Base-by-base conservation (phyloP, 23 tunicate genomes). In the Halocynthia aurantium region DNA sequence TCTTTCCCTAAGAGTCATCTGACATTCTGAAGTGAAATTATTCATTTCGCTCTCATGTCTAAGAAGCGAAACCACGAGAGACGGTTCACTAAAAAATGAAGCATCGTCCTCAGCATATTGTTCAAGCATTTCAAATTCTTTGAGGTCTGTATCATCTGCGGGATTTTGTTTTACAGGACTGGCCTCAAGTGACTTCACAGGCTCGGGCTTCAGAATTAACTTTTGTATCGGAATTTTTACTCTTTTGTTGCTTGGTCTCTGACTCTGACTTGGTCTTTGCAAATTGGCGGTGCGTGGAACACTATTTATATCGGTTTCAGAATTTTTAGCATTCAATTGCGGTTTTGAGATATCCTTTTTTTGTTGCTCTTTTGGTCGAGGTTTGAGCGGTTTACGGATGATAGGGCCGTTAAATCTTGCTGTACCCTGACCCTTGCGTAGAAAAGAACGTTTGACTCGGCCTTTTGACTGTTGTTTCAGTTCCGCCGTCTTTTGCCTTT, bases 361-460 rank as follows among this genome's bases (percentile, higher is more conserved):
- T 31, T 31, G 44, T 31, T 31, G 44, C 44, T 31, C 44, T 31
- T 31, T 31, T 31, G 44, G 44, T 31, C 44, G 44, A 0, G 44
- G 44, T 31, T 31, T 31, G 4, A 31, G 44, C 44, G 44, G 44
- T 64, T 77, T 68, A n/a, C 70, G 52, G 49, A 70, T 78, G 6
- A 92, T 92, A 22, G 98, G 98, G 0, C 98, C 98, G 22, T 92
- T 92, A 81, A 92, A 92, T 55, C 98, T 86, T 18, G 98, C 92
- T 22, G 81, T 76, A 9, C 98, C 98, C 72, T 92, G 92, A 51
- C 98, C 98, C 73, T 83, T 86, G 19, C 87, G 75, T 22, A 92
- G 60, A 86, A 92, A 92, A 7, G 96, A 76, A 55, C 86, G 75
- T 66, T 85, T 90, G 15, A 88, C 82, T 49, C 78, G 83, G 9